Evolutionary conservation across 2,888 invertebrate species (phyloP), one percentile per base, ranked within the genome.

Genomic region (Trichacis sp.): DNA sequence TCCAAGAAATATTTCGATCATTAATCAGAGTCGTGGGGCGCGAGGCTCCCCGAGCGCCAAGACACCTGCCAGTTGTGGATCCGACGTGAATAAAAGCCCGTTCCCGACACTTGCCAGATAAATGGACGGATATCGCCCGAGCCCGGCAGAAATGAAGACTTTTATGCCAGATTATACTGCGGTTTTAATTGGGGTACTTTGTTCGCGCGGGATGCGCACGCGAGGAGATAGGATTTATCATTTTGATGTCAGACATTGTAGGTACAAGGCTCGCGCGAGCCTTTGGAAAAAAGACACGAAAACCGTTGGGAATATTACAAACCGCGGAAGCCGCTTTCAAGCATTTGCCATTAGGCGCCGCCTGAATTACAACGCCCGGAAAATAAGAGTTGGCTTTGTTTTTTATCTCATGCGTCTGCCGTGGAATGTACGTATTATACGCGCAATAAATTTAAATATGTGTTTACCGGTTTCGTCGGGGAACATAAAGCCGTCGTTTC

Each of bases 1-100:
- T 77, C 72, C 74, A 75, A 77, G 74, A 81, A 79, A 78, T 79
- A 81, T 80, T 77, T 75, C 72, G 72, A 71, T 77, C 77, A 77
- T 82, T 79, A 80, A 80, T 82, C 80, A 80, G 24, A 74, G 40
- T 40, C 40, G 40, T 40, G 40, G 40, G 40, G 40, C 40, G 40
- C 40, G 40, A 73, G 73, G 68, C 68, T 69, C 68, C 65, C 30
- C 54, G 67, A 53, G 66, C 54, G 48, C 60, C 62, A 54, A 61
- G 67, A 64, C 72, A 71, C 70, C 70, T 71, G 70, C 70, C 64
- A 56, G 54, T 59, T 60, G 62, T 60, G 60, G 58, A 55, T 66
- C 55, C 40, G 56, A 57, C 58, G 60, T 24, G 24, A 24, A 24
- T 24, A 24, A 24, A 24, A 24, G 24, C 24, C 3, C 24, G 4